Evolutionary conservation across 2,888 invertebrate genomes (phyloP).

Genomic region (Watsonalla binaria): DNA sequence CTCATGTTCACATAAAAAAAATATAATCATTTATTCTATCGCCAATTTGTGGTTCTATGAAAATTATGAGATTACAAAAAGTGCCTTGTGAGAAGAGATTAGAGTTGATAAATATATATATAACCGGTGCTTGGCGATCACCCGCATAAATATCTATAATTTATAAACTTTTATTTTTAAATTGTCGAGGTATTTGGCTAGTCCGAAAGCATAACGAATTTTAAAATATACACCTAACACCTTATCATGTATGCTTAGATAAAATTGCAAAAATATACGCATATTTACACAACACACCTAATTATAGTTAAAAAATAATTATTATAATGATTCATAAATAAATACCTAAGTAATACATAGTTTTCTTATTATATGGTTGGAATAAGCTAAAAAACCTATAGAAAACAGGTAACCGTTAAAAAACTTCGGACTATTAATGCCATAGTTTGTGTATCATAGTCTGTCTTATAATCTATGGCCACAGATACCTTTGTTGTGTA

Average conservation of each 20-base stretch:
- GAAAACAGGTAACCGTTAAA: constrained; percentile 1
- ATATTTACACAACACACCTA: neutral
- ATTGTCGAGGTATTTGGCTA: constrained; percentile 55
- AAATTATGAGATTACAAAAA: neutral
- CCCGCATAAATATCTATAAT: constrained; percentile 20
- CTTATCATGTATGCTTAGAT: neutral
- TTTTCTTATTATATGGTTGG: too few relatives aligned
- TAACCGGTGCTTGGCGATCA: constrained; percentile 46
- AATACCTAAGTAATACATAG: too few relatives aligned
- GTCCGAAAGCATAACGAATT: constrained; percentile 54
- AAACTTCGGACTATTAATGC: constrained; percentile 67
- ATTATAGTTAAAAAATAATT: too few relatives aligned
- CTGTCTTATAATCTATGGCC: constrained; percentile 59
- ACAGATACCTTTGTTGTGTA: constrained; percentile 40
- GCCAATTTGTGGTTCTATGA: too few relatives aligned
- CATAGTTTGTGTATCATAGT: constrained; percentile 56
- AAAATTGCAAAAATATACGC: neutral
- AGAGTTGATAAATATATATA: constrained; percentile 21
- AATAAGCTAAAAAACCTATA: too few relatives aligned
- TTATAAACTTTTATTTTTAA: constrained; percentile 35
- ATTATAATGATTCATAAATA: too few relatives aligned
- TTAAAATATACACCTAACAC: constrained; percentile 6
- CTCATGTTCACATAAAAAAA: too few relatives aligned
- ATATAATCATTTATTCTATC: too few relatives aligned
- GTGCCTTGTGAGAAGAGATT: constrained; percentile 26